These are phyloP conservation scores for Chymomyza procnemis DNA, from an alignment of 2,888 invertebrate genomes.

Conservation along the genomic window DNA sequence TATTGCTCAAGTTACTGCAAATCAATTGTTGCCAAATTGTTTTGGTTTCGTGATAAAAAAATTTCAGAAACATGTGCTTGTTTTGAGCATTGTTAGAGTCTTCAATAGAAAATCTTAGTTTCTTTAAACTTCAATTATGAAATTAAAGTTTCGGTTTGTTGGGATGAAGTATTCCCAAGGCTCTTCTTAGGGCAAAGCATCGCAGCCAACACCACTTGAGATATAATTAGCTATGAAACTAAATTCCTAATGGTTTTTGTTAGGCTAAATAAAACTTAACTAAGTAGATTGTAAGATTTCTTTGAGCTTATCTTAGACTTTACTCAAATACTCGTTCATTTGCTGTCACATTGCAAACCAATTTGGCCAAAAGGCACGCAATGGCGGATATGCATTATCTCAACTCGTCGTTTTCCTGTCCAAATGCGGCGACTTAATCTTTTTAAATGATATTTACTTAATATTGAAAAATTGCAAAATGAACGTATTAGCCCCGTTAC, in stretches of 20 bases:
- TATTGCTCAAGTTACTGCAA: background rate
- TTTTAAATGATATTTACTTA: slow-evolving; percentile 26
- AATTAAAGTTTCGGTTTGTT: too few relatives aligned
- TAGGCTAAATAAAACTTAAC: background rate
- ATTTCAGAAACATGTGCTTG: too few relatives aligned
- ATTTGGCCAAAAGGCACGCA: slow-evolving; percentile 2
- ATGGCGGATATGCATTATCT: slow-evolving; percentile 37
- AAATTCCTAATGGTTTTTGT: too few relatives aligned
- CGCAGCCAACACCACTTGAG: too few relatives aligned
- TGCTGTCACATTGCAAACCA: background rate
- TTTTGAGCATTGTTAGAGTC: too few relatives aligned
- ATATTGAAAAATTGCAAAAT: slow-evolving; percentile 60
- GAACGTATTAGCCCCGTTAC: slow-evolving; percentile 57
- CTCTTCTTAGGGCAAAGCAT: too few relatives aligned
- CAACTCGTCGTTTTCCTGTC: slow-evolving; percentile 51
- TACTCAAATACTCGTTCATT: background rate
- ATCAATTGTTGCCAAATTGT: background rate
- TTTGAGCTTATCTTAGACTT: background rate
- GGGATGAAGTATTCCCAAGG: too few relatives aligned
- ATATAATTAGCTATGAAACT: too few relatives aligned
- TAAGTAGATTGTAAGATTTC: background rate
- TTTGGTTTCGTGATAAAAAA: too few relatives aligned
- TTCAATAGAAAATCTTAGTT: too few relatives aligned
- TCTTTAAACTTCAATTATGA: too few relatives aligned
- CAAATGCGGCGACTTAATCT: slow-evolving; percentile 9